Evolutionary conservation across 1,140 invertebrate species (phyloP), one percentile per base, ranked within the genome.

Genomic region (Tetraneura akinire): DNA sequence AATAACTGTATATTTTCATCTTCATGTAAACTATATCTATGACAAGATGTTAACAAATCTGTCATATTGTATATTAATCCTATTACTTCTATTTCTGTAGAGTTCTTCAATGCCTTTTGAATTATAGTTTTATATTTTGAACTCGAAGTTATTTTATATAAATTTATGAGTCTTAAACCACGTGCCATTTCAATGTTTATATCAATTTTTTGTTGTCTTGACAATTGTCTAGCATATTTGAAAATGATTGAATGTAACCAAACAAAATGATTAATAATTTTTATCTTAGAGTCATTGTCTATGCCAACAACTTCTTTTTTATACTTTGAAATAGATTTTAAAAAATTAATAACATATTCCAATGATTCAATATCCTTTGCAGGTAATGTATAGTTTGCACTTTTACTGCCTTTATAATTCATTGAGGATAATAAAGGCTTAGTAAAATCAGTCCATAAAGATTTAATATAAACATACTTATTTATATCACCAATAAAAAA

Each of bases 171-270:
- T 16, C 73, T 60, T 76, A 10, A 0, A 45, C 51, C 37, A 3
- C 82, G 81, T 9, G 51, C 55, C 9, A 82, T 45, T 64, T 83
- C 83, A 14, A 60, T 29, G 18, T 80, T 76, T 29, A 83, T 37
- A 81, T 81, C 80, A 32, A 21, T 37, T 29, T 71, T 53, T 74
- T 81, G 80, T 21, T 81, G 80, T 29, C 60, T 55, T 32, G 68
- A 74, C 9, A 81, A 45, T 10, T 57, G 53, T 16, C 10, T 9
- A 2, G 53, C 53, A 45, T 76, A 21, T 23, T 2, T 18, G 4
- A 76, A 76, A 26, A 29, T 11, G 23, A 76, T 53, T 60, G 29
- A 23, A 23, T 60, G 73, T 23, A 76, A 60, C 73, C 55, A 76
- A 5, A 60, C 37, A 60, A 76, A 76, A 2, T 76, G 53, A 18